These are phyloP conservation scores for Eudasyphora cyanicolor DNA, from an alignment of 2,888 invertebrate genomes.

Conservation along the genomic window DNA sequence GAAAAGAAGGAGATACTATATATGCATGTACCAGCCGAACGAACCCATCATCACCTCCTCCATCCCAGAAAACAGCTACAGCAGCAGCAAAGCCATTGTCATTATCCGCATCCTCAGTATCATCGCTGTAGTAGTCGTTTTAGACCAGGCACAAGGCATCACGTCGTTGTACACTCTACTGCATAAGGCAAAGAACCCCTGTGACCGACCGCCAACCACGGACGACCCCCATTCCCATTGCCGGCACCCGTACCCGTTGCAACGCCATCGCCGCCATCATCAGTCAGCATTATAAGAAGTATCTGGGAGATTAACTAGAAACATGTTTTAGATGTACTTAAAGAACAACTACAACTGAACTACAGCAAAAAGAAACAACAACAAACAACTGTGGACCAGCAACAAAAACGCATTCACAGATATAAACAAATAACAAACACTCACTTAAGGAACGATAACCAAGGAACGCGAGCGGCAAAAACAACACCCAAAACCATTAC, in stretches of 20 bases:
- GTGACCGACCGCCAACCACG: neutral
- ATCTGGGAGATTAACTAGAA: constrained; percentile 61
- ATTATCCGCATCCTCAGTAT: neutral
- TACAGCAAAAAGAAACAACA: too few relatives aligned
- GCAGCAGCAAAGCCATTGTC: constrained; percentile 11
- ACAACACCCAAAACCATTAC: neutral
- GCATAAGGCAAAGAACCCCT: neutral
- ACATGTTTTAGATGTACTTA: constrained; percentile 59
- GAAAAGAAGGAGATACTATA: constrained; percentile 37
- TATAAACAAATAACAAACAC: constrained; percentile 18
- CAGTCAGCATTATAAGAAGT: constrained; percentile 56
- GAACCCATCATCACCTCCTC: constrained; percentile 21
- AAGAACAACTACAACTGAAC: constrained; percentile 20
- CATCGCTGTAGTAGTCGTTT: neutral
- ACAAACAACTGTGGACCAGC: constrained; percentile 24
- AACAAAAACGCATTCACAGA: neutral
- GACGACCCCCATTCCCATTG: neutral
- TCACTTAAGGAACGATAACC: neutral
- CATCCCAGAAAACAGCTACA: constrained; percentile 5
- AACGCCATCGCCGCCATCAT: constrained; percentile 13
- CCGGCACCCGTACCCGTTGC: neutral
- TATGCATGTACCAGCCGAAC: constrained; percentile 5
- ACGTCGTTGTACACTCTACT: neutral
- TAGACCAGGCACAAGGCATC: neutral
- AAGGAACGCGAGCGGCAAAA: neutral